Evolutionary conservation across 2,888 invertebrate species (phyloP), one percentile per base, ranked within the genome.

Genomic region (Synanthedon tipuliformis): DNA sequence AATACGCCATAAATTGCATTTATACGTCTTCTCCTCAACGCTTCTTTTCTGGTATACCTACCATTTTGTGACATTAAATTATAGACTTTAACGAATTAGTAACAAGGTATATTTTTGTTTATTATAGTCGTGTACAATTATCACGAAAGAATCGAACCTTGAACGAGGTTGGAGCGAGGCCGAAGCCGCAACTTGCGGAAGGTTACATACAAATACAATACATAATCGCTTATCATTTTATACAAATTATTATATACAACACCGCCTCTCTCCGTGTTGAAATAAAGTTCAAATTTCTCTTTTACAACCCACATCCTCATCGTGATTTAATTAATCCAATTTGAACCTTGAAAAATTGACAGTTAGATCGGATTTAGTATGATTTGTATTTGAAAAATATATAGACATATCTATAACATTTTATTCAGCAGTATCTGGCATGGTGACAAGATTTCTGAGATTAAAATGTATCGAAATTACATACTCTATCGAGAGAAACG

Each of bases 101-200:
- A 52, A 52, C 52, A 52, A 48, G 40, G 45, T n/a, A 45, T 15
- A 45, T n/a, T 45, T 45, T 45, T 45, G 45, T 45, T 45, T 45
- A 45, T 13, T 15, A 13, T 13, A 45, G 34, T 34, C 34, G 34
- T 34, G 34, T 34, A 34, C 34, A 34, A 34, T 15, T 45, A 15
- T 45, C 45, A 45, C 45, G 45, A 45, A 15, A 11, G 70, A 71
- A 59, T 66, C 69, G 65, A 78, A 80, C 84, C 84, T 83, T 85
- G 84, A 82, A 76, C 79, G 75, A 79, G 82, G 73, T 74, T 75
- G 68, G 62, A 62, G 65, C 82, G 75, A 84, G 84, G 84, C 66
- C 81, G 69, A 52, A 54, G 53, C 62, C 64, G 57, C 51, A 57
- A 63, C 65, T 65, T 63, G 64, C 69, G 67, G 81, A 81, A 83